A percentile compares a stretch with the other conserved stretches of the same genome.
Conservation (phyloP, 2,797 vertebrate species). For the Eurystomus glaucurus region DNA sequence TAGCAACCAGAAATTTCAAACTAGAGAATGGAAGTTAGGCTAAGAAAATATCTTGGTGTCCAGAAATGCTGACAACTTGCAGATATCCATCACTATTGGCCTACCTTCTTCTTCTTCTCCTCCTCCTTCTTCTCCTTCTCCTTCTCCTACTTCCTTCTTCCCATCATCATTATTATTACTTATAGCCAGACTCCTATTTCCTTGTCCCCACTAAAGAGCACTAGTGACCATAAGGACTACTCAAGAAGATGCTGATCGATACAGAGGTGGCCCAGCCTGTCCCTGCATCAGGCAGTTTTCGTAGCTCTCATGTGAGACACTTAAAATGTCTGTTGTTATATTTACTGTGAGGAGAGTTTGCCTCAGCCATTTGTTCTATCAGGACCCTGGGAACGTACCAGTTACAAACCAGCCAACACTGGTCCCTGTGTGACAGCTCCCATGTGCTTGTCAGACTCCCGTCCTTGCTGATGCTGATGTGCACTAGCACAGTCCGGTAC, state of each 20-base stretch:
- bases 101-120: neutral
- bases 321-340: neutral
- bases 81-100: neutral
- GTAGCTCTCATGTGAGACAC: neutral
- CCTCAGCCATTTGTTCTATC: neutral
- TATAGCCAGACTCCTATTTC: neutral
- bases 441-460: neutral
- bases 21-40: neutral
- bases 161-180: neutral
- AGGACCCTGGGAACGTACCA: neutral
- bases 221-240: fast-evolving
- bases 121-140: too few relatives aligned
- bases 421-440: neutral
- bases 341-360: neutral
- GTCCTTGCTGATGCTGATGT: neutral
- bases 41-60: neutral
- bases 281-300: neutral
- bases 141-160: too few relatives aligned
- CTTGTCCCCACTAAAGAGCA: neutral
- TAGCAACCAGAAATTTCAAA: neutral
- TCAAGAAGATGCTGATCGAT: neutral
- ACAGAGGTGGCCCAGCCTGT: neutral
- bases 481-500: neutral
- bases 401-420: neutral
- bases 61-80: neutral